Base-by-base conservation (phyloP, 2,888 invertebrate species). In the Clunio marinus region DNA sequence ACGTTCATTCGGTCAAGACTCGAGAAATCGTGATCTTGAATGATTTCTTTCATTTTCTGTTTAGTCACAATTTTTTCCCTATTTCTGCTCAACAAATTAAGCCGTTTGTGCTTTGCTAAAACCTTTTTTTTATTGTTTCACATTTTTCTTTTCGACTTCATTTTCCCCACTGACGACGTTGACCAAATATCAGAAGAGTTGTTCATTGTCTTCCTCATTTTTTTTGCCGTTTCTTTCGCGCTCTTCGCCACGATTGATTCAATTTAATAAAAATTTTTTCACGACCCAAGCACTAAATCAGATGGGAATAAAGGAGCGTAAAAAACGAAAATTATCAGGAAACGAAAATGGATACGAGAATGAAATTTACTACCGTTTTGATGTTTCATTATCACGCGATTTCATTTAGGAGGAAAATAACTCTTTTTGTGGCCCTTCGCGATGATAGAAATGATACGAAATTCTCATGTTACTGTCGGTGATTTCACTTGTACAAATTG, bases 381-480 rank as follows among this genome's bases (percentile, higher is more conserved):
- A 51, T 51, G 51, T 51, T 51, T 22, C 17, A 51, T 51, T 51
- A 51, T 51, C 51, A 51, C 51, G 51, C 51, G 51, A 51, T 51
- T 51, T 51, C 51, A 17, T 15, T n/a, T n/a, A n/a, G n/a, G n/a
- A n/a, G n/a, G n/a, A n/a, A n/a, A n/a, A n/a, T n/a, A n/a, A n/a
- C 8, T 51, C 20, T 17, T n/a, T 51, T 51, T 51, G 51, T 22
- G 8, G 51, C 7, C 51, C 51, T 7, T 51, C 51, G 51, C 41
- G 41, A n/a, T 3, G 10, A 41, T n/a, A 2, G 10, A 41, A 10
- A 10, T 5, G 41, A 41, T n/a, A 41, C n/a, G 10, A 10, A n/a
- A 15, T 10, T 41, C 10, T 41, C 10, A 2, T 2, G 3, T 41
- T 41, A 41, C 15, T 41, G 41, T 15, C n/a, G n/a, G n/a, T n/a